Evolutionary conservation across 37 sponge, comb jelly and placozoan species (phyloP).

Genomic region (Dysidea cf. avara): DNA sequence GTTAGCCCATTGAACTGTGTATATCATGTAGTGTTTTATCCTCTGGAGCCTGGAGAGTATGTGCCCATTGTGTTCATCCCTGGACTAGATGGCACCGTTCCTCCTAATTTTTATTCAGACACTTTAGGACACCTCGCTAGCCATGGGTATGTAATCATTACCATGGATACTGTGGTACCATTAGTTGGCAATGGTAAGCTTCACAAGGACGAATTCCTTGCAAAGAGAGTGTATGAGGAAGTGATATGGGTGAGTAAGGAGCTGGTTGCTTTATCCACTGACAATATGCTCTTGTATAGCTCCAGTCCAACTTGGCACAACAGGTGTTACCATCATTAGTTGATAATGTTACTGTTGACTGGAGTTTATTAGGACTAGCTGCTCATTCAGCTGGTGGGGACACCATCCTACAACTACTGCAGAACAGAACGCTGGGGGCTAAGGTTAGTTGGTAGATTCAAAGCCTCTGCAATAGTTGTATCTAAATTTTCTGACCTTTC

Average conservation of each 20-base stretch:
- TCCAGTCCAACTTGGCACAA: slow-evolving; percentile 21
- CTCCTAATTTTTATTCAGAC: slow-evolving; percentile 37
- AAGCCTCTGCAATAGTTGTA: neutral
- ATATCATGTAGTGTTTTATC: slow-evolving; percentile 58
- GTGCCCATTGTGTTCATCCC: slow-evolving; percentile 56
- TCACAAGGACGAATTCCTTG: neutral
- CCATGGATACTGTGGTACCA: slow-evolving; percentile 18
- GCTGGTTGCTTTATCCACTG: neutral
- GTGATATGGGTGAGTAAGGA: slow-evolving; percentile 42
- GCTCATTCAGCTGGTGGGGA: slow-evolving; percentile 55
- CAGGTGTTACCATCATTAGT: slow-evolving; percentile 11
- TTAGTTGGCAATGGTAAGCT: neutral
- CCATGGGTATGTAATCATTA: slow-evolving; percentile 46
- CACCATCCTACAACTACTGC: slow-evolving; percentile 35
- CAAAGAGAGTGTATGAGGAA: slow-evolving; percentile 3
- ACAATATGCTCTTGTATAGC: slow-evolving; percentile 9
- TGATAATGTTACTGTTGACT: slow-evolving; percentile 36
- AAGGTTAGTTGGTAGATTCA: slow-evolving; percentile 17
- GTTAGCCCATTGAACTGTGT: no score
- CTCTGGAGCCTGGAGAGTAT: slow-evolving; percentile 35
- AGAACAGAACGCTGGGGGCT: slow-evolving; percentile 32
- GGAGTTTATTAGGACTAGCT: slow-evolving; percentile 32
- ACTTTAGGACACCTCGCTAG: slow-evolving; percentile 31
- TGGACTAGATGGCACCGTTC: slow-evolving; percentile 39
- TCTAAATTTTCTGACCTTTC: no score